phyloP scores from a whole-genome alignment of 2,113 vertebrate genomes.

The Chamaetylas fuelleborni region DNA sequence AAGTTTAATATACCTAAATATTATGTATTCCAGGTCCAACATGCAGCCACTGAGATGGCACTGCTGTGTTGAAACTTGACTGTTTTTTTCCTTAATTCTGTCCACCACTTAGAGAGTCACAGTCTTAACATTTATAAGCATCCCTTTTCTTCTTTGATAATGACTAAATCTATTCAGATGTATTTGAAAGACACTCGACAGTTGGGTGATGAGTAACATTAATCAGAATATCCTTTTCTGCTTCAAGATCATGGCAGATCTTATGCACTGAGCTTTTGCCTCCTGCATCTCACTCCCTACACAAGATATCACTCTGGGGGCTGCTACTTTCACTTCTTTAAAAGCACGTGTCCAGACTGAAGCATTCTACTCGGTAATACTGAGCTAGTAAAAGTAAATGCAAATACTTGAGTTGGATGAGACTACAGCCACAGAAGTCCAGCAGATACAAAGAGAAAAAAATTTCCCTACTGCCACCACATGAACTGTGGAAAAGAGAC shows the following conservation, averaged over 20 bases:
- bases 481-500: neutral
- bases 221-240: neutral
- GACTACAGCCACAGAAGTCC: neutral
- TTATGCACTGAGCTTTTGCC: neutral
- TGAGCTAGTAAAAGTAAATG: neutral
- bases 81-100: neutral
- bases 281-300: neutral
- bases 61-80: neutral
- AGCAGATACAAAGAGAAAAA: neutral
- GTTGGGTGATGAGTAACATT: neutral
- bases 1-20: neutral
- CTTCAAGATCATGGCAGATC: neutral
- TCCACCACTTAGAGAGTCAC: neutral
- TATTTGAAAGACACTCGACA: neutral
- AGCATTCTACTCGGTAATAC: neutral
- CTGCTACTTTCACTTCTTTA: neutral
- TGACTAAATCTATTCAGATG: neutral
- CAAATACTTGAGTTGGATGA: neutral
- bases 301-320: fast-evolving
- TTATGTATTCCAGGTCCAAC: neutral
- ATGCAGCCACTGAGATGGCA: neutral
- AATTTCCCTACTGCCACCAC: neutral
- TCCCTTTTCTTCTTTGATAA: neutral
- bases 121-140: neutral
- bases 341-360: neutral